phyloP scores from a whole-genome alignment of 2,113 vertebrate species.

The Aegithalos caudatus region DNA sequence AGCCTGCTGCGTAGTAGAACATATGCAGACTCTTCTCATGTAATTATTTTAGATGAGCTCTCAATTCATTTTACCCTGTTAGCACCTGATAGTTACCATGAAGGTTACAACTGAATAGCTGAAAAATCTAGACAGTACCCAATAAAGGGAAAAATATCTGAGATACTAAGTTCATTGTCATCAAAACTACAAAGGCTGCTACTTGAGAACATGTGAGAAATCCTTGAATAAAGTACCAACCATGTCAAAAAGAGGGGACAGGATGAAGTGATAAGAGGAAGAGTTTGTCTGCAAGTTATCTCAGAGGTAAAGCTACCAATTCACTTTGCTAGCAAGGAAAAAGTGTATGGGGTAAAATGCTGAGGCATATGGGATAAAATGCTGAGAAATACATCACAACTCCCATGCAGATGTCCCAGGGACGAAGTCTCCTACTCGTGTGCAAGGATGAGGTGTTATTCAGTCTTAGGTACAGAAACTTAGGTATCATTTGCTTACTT shows the following conservation, averaged over 20 bases:
- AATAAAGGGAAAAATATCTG: neutral
- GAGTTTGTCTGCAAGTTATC: neutral
- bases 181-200: neutral
- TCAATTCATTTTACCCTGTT: neutral
- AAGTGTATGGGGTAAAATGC: neutral
- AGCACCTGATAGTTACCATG: neutral
- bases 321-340: neutral
- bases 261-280: neutral
- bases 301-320: neutral
- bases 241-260: neutral
- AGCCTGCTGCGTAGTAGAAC: neutral
- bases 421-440: neutral
- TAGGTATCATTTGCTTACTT: no score
- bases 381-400: neutral
- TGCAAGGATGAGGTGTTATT: neutral
- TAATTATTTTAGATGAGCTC: neutral
- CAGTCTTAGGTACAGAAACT: neutral
- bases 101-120: neutral
- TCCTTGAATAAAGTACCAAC: neutral
- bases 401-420: neutral
- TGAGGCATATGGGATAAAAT: neutral
- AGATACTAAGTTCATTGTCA: neutral
- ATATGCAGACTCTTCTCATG: neutral
- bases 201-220: neutral
- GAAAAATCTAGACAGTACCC: neutral